Evolutionary conservation across 2,888 invertebrate genomes (phyloP), one percentile per base, ranked within the genome.

Genomic region (Epinotia nisella): DNA sequence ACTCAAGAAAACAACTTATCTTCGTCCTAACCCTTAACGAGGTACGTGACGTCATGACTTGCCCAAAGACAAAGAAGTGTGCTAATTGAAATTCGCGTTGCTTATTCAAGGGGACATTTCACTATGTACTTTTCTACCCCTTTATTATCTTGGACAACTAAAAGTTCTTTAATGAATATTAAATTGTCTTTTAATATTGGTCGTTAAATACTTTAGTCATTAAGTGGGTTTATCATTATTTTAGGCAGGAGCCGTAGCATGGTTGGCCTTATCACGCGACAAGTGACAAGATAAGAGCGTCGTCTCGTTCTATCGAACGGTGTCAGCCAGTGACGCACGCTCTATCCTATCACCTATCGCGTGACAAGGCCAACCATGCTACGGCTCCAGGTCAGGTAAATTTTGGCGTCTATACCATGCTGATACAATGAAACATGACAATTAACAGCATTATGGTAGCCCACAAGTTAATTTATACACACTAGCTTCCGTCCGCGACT

Each of bases 51-150:
- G 51, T 39, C 66, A 59, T 72, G 61, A 61, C 70, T 66, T n/a
- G 49, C 45, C 55, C 73, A 64, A 24, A 75, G 75, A 78, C 75
- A 76, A 76, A 76, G 75, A 75, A 75, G 73, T 72, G 75, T 70
- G 55, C 74, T 77, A 75, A 75, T 79, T 78, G 76, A 77, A 77
- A 78, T 79, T 77, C 77, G 75, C 78, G 74, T 76, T 79, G 80
- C 80, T 82, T 80, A 78, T 79, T 79, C 75, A 76, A 75, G 77
- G 71, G 76, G 77, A 80, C 80, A 76, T 75, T 84, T 82, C 80
- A 82, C 82, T 84, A 81, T 76, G 72, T 76, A 79, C 79, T 81
- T 79, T 78, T 49, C 49, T 74, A 45, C 77, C 78, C 76, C 78
- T 77, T 81, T 81, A 78, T 76, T 53, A 17, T 68, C 58, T 55